Evolutionary conservation across 2,888 invertebrate genomes (phyloP), one percentile per base, ranked within the genome.

Genomic region (Physocephala rufipes): DNA sequence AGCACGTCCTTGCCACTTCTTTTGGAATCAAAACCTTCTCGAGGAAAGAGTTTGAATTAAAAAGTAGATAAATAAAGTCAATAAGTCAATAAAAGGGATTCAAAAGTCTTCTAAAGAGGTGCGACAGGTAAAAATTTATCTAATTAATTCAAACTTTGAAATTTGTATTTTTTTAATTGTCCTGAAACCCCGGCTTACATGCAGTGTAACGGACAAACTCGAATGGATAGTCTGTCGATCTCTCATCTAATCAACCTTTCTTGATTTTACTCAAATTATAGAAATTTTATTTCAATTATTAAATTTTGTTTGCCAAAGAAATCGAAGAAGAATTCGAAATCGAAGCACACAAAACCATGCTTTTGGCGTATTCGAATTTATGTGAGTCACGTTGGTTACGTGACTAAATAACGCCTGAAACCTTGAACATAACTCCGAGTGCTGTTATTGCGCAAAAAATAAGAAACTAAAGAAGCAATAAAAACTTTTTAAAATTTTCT

Each of bases 191-290:
- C n/a, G n/a, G n/a, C n/a, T n/a, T n/a, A n/a, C n/a, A n/a, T n/a
- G n/a, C n/a, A n/a, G n/a, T n/a, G n/a, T n/a, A n/a, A n/a, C n/a
- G n/a, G n/a, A n/a, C n/a, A n/a, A n/a, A n/a, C n/a, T n/a, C n/a
- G n/a, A n/a, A n/a, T n/a, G n/a, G n/a, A n/a, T n/a, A n/a, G n/a
- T 9, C 36, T 7, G 36, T 36, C 36, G 36, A 36, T 9, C 36
- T 36, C 21, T 65, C 19, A 24, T 15, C 30, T 12, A 16, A 47
- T 12, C 49, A 49, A n/a, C 49, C 64, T 53, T 70, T 63, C 71
- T 73, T 75, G 71, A 71, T 71, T 73, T 74, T 53, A 69, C 71
- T 64, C 70, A 70, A 74, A 69, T 70, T 74, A 72, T 72, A 69
- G 71, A 71, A 66, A 71, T 70, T 63, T 71, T 74, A 69, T 67